Base-by-base conservation (phyloP, 2,888 invertebrate genomes). In the Erebia epiphron region DNA sequence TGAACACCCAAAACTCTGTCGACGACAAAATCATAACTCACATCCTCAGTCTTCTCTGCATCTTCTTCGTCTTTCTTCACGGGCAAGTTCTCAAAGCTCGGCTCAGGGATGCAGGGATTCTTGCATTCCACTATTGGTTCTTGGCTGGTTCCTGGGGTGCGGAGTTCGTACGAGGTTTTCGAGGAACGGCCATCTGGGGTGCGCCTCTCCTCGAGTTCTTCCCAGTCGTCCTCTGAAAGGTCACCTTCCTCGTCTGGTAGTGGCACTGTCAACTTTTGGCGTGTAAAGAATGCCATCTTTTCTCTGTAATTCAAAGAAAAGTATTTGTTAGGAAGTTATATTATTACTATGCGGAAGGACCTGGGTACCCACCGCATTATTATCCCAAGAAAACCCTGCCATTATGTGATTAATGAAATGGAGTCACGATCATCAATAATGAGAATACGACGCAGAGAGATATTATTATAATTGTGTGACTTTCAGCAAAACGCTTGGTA, bases 211-310 rank as follows among this genome's bases (percentile, higher is more conserved):
- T 92, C 92, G 0, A 91, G 77, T 8, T 91, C 89, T 54, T 92
- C 92, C 93, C 92, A 92, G n/a, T 93, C 93, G 79, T 92, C 92
- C 66, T 90, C 92, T 0, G 92, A 92, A 18, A 87, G 80, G 81
- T 87, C 87, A 10, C 82, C 86, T 74, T 95, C 95, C 64, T 97
- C 96, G 18, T 95, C 94, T 1, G 97, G 96, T 75, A 97, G 87
- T 70, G 97, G 97, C 81, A 97, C 96, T 73, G 95, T 96, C 49
- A 96, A 89, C 79, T 96, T 97, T 75, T 96, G 95, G 79, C 97
- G 95, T 0, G 98, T 98, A 89, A 99, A 98, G 93, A 98, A 99
- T 57, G 98, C 98, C 96, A 99, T 98, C 92, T 98, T 98, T 92
- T 98, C 98, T 93, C 98, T 98, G 93, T 61, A 18, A 18, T 7